Evolutionary conservation across 2,797 vertebrate species (phyloP).

Genomic region (Manis javanica): DNA sequence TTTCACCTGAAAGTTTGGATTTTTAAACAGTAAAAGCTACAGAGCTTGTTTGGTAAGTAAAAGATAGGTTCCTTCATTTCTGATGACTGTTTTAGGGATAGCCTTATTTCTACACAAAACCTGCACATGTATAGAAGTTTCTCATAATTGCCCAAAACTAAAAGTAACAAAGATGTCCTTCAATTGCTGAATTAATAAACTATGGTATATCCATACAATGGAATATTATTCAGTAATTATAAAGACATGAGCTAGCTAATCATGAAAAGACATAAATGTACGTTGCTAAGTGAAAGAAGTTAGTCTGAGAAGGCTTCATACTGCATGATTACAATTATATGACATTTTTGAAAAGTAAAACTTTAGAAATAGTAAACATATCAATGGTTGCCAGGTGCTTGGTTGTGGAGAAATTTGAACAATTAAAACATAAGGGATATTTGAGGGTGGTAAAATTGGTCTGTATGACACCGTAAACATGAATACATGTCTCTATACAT

Average conservation of each 20-base stretch:
- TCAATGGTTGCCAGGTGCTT: not conserved
- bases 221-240: not conserved
- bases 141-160: not conserved
- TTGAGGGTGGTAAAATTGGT: not conserved
- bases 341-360: not conserved
- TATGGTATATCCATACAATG: not conserved
- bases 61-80: not conserved
- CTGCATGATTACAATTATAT: not conserved
- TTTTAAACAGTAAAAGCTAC: not conserved
- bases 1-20: not conserved
- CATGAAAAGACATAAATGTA: not conserved
- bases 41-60: not conserved
- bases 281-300: not conserved
- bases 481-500: not conserved
- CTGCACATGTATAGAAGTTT: not conserved
- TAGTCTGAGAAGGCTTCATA: not conserved
- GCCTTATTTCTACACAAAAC: not conserved
- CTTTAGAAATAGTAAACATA: not conserved
- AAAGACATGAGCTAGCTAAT: not conserved
- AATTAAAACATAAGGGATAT: not conserved
- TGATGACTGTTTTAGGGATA: not conserved
- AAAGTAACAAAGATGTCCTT: not conserved
- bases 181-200: not conserved
- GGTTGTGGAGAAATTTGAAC: not conserved
- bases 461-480: not conserved